Evolutionary conservation across 2,888 invertebrate genomes (phyloP), one percentile per base, ranked within the genome.

Genomic region (Hanleya hanleyi): DNA sequence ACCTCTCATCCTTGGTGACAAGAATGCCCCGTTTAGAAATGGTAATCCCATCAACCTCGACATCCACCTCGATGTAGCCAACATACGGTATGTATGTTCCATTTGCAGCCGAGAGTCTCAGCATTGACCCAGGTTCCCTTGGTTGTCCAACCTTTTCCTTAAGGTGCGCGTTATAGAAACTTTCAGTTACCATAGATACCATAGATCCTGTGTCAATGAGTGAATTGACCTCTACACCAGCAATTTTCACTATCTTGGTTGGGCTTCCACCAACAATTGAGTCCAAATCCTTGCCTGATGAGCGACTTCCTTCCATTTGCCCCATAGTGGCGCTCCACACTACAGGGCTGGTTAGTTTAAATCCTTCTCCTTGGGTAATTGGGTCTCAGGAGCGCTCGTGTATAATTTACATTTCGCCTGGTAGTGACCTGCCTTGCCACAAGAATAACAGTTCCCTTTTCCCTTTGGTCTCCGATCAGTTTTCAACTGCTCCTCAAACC

Each of bases 21-120:
- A 64, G n/a, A 2, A 64, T 64, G 3, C 64, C 64, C 22, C 64
- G 18, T 1, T 64, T 35, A 22, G n/a, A 9, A 36, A 64, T 37
- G 36, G 18, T 18, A 22, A 36, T n/a, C 15, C 64, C 64, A 35
- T 36, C 64, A 18, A 64, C 64, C 2, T 22, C 9, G 15, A 35
- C 38, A 64, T 64, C 64, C 12, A 64, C 37, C 35, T 64, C 35
- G 35, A 64, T 64, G 36, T 64, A 64, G 5, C 64, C 64, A 32
- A 26, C 36, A 26, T 64, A 33, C 12, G 35, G 64, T 4, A 33
- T 64, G 26, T 64, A 64, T 15, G 35, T 64, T 22, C 64, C 64
- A 64, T 33, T 36, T 15, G 64, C 64, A n/a, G 4, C 64, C 26
- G 29, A 36, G 18, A 64, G 26, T 37, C 26, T 5, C 3, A 33